phyloP scores from a whole-genome alignment of 92 coral and sea anemone species.

The Phenganax subtilis region DNA sequence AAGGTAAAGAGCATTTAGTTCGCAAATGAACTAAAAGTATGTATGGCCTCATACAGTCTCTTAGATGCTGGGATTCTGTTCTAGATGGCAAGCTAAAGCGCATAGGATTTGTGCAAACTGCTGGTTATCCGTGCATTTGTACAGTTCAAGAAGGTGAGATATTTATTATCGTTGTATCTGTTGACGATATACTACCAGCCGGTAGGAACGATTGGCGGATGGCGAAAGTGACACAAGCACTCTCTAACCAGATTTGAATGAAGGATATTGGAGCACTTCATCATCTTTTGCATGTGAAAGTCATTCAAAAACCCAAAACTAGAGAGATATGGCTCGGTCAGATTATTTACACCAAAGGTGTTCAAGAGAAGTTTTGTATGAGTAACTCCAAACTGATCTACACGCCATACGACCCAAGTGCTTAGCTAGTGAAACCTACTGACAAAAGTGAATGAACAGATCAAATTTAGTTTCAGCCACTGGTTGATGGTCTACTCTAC shows the following conservation, averaged over 20 bases:
- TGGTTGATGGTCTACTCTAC: too few species aligned
- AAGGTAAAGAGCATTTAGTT: neutral
- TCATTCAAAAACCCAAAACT: slow-evolving; percentile 9
- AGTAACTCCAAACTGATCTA: too few species aligned
- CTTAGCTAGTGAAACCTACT: too few species aligned
- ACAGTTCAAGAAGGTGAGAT: slow-evolving; percentile 11
- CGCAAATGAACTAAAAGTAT: slow-evolving; percentile 14
- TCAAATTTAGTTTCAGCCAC: too few species aligned
- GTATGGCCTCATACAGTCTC: slow-evolving; percentile 27
- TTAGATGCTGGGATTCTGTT: slow-evolving; percentile 30
- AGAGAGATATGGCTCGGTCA: too few species aligned
- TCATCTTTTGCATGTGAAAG: neutral
- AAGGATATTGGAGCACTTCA: neutral
- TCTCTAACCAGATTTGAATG: neutral
- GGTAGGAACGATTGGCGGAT: slow-evolving; percentile 2
- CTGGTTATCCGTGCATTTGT: slow-evolving; percentile 21
- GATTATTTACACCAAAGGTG: too few species aligned
- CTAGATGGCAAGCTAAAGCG: neutral
- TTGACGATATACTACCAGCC: slow-evolving; percentile 25
- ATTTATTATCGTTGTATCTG: slow-evolving; percentile 17
- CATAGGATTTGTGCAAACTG: slow-evolving; percentile 1
- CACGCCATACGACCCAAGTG: too few species aligned
- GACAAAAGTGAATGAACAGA: too few species aligned
- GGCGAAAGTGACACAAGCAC: slow-evolving; percentile 1
- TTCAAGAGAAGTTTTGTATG: too few species aligned